Evolutionary conservation across 2,113 vertebrate species (phyloP), one percentile per base, ranked within the genome.

Genomic region (Laticauda colubrina): DNA sequence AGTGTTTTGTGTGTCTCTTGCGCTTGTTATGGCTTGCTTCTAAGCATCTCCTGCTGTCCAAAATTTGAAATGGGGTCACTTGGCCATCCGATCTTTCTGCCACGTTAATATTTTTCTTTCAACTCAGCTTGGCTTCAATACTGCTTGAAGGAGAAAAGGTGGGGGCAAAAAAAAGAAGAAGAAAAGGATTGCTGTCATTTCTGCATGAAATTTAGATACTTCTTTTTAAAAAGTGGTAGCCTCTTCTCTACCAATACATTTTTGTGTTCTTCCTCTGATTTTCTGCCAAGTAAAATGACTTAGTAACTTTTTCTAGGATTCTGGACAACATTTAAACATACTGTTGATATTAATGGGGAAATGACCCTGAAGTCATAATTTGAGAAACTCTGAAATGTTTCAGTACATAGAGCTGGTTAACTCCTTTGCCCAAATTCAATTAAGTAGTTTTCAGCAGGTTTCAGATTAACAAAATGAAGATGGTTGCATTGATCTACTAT

Each of bases 71-170:
- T 34, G 87, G 93, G 88, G 93, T 94, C 75, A 54, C 88, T 86
- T 94, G 88, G 92, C 96, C 94, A 93, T 1, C 88, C 1, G 87
- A 34, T 94, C 92, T 94, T 93, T 94, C 94, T 93, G 61, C 93
- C 93, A 87, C 39, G 93, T 87, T 95, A 57, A 18, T 93, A 45
- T 91, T 85, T 94, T 93, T 26, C 89, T 89, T 92, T 64, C 75
- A 59, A 26, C 12, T 85, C 56, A 91, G 53, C 92, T 89, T 43
- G 93, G 91, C 95, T 96, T 96, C 75, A 92, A 87, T 94, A 91
- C 1, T 90, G 95, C 92, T 95, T 88, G 89, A 87, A 55, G 24
- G 89, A 57, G 0, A 9, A 3, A 18, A 4, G 11, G n/a, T 6
- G 90, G 90, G 51, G 20, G 23, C 11, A 51, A 51, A 51, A 51